A percentile compares a stretch with the other conserved stretches of the same genome.
phyloP scores from a whole-genome alignment of 2,888 invertebrate genomes.

The Orthonychiurus folsomi region DNA sequence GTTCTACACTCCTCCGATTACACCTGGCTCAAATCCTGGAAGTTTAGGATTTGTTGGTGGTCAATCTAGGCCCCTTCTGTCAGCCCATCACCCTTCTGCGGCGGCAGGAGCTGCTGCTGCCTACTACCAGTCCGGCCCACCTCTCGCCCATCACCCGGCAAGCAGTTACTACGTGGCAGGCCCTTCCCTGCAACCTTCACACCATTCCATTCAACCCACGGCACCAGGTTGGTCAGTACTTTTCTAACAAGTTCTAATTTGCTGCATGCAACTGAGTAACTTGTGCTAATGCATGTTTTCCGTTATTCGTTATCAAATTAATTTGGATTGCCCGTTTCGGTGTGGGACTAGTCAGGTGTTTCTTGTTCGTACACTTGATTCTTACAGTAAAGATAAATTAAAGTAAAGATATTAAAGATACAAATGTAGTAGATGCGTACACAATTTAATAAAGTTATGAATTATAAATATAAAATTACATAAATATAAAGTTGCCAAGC shows the following conservation, averaged over 20 bases:
- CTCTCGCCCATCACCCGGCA: conserved; percentile 24
- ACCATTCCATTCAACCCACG: conserved; percentile 39
- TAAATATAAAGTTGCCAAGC: no score
- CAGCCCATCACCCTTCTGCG: conserved; percentile 23
- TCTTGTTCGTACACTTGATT: no score
- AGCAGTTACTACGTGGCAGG: conserved; percentile 31
- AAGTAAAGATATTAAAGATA: no score
- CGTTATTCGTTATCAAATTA: no score
- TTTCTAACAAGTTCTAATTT: conserved; percentile 19
- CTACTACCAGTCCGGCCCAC: conserved; percentile 25
- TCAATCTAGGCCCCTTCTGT: conserved; percentile 26
- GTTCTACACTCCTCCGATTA: conserved; percentile 38
- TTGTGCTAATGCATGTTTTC: not conserved
- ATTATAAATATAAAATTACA: no score
- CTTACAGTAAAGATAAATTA: no score
- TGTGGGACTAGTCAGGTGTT: no score
- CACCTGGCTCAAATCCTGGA: conserved; percentile 28
- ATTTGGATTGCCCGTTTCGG: no score
- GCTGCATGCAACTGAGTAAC: not conserved
- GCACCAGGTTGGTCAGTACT: conserved; percentile 41
- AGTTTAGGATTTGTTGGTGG: conserved; percentile 7
- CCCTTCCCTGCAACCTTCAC: conserved; percentile 22
- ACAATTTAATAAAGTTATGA: no score
- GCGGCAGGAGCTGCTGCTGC: conserved; percentile 29
- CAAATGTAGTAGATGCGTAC: no score